Evolutionary conservation across 2,888 invertebrate genomes (phyloP), one percentile per base, ranked within the genome.

Genomic region (Drosophila cyrtoloma): DNA sequence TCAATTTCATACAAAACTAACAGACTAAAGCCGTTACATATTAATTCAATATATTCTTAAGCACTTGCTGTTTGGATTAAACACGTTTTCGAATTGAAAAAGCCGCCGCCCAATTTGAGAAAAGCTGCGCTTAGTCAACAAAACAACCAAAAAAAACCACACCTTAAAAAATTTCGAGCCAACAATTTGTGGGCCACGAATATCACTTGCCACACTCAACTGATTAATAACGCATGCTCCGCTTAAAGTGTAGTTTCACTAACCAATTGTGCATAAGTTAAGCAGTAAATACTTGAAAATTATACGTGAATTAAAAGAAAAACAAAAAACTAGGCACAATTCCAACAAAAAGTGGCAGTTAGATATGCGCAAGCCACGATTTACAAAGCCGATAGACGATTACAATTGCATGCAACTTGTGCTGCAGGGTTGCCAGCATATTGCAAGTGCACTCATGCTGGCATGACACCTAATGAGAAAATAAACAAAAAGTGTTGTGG

Each of bases 311-410:
- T 82, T 64, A 81, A 90, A 47, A 90, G 65, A 78, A 86, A 87
- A 90, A 87, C 77, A 84, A 82, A 44, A 77, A 86, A 77, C 70
- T 57, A 61, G 44, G 59, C 72, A 67, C 78, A 62, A 72, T 32
- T 65, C 37, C 67, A 59, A 76, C 79, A 65, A 70, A 1, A 68
- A 75, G 53, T 69, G 59, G 67, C 63, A 62, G 65, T 65, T 82
- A 73, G 79, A 56, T 75, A 73, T 82, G 81, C 59, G 78, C 80
- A 78, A 84, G 82, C 85, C 82, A 76, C 86, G 82, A 81, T 81
- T 78, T 65, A 37, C 14, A 59, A 61, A 14, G 26, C 22, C 65
- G 69, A 66, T 64, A 47, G 10, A 4, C 61, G 72, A 75, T 75
- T 52, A 5, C 28, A 51, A 57, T 63, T 42, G 56, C 42, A 35